These are phyloP conservation scores for Diabrotica balteata DNA, from an alignment of 2,888 invertebrate species.

Conservation along the genomic window DNA sequence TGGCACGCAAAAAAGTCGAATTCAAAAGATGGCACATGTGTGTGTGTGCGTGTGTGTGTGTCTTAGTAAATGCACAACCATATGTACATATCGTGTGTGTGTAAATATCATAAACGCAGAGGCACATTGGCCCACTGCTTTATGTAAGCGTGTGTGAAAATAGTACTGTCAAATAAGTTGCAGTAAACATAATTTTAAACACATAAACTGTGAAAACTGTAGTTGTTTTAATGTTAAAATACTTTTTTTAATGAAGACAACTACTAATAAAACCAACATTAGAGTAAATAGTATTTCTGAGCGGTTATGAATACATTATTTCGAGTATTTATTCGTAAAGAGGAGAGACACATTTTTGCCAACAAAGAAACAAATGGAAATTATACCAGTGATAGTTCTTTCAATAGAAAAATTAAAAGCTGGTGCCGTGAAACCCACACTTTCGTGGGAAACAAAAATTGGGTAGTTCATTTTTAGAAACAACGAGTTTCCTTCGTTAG, in stretches of 20 bases:
- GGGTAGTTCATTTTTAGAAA: no score
- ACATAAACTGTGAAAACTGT: neutral
- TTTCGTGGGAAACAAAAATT: no score
- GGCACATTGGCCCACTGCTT: neutral
- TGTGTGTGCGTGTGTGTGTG: neutral
- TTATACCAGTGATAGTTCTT: no score
- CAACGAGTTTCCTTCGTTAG: no score
- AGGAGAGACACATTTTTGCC: no score
- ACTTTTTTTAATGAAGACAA: slow-evolving; percentile 8
- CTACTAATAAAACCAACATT: slow-evolving; percentile 15
- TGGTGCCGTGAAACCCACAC: no score
- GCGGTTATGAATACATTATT: neutral
- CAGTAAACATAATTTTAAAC: neutral
- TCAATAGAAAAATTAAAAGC: no score
- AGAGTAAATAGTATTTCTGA: slow-evolving; percentile 19
- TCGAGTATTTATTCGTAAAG: no score
- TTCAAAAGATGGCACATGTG: slow-evolving; percentile 1
- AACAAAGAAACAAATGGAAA: no score
- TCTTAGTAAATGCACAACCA: slow-evolving; percentile 6
- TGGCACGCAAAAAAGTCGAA: slow-evolving; percentile 5
- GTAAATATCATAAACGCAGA: slow-evolving; percentile 1
- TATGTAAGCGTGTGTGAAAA: no score
- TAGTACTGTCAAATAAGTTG: no score
- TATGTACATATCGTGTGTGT: neutral
- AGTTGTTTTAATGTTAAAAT: slow-evolving; percentile 10